A percentile compares a stretch with the other conserved stretches of the same genome.
phyloP scores from a whole-genome alignment of 2,113 vertebrate species.

The Phyllostomus hastatus region DNA sequence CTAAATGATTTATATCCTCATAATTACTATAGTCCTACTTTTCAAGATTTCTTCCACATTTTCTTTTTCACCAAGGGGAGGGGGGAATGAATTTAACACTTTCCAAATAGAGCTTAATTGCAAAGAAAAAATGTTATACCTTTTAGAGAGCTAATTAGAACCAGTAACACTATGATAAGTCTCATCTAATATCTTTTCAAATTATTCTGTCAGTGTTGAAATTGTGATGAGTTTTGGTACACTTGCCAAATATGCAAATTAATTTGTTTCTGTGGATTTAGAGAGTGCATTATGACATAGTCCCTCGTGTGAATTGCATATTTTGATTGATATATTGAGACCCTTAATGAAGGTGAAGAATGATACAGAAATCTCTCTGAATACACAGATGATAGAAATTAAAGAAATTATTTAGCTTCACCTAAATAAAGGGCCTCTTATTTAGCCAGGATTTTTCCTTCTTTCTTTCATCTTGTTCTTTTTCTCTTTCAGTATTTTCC shows the following conservation, averaged over 20 bases:
- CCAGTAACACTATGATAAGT: neutral
- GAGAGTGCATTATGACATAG: neutral
- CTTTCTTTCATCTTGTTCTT: neutral
- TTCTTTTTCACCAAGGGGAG: neutral
- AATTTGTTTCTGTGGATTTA: constrained; percentile 6
- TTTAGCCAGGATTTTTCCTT: neutral
- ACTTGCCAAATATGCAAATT: neutral
- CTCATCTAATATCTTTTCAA: constrained; percentile 29
- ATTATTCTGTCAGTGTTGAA: neutral
- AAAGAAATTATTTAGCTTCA: too few relatives aligned
- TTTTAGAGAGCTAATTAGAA: constrained; percentile 46
- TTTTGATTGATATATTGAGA: neutral
- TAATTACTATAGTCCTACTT: neutral
- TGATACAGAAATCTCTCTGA: neutral
- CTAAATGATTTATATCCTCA: neutral
- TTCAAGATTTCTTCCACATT: neutral
- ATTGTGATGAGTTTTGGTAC: neutral
- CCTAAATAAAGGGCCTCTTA: neutral
- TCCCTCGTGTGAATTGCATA: neutral
- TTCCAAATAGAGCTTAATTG: constrained; percentile 8
- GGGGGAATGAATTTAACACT: neutral
- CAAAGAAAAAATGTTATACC: neutral
- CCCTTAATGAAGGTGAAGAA: neutral
- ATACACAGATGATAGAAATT: neutral
- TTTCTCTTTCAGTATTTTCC: neutral